Conservation (phyloP, 2,113 vertebrate genomes). For the Phocoena phocoena region DNA sequence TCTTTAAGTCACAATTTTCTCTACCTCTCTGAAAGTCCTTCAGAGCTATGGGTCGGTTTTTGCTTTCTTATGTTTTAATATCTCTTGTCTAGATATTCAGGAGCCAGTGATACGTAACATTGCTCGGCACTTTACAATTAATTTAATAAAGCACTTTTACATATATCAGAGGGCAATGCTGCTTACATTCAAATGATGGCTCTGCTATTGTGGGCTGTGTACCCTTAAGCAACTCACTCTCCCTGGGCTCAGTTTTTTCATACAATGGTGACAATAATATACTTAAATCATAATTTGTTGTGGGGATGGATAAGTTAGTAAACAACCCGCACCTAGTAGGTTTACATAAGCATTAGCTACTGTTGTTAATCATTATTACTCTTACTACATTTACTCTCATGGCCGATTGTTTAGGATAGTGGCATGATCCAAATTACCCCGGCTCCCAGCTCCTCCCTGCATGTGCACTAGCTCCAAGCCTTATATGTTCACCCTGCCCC, state of each 20-base stretch:
- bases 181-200: neutral
- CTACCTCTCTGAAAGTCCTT: neutral
- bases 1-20: constrained; percentile 35
- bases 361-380: neutral
- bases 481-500: neutral
- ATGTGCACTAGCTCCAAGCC: neutral
- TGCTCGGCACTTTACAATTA: constrained; percentile 33
- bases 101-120: constrained; percentile 51
- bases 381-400: neutral
- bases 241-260: neutral
- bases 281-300: neutral
- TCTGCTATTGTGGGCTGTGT: neutral
- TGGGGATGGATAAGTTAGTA: neutral
- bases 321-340: neutral
- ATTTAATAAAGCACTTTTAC: constrained; percentile 56
- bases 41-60: neutral
- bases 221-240: neutral
- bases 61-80: constrained; percentile 51
- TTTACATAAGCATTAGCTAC: neutral
- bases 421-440: neutral
- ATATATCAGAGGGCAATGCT: constrained; percentile 4
- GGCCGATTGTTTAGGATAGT: neutral
- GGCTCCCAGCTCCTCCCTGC: neutral
- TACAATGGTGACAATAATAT: neutral
- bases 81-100: constrained; percentile 59